phyloP scores from a whole-genome alignment of 2,888 invertebrate species.

The Drosophila robusta region DNA sequence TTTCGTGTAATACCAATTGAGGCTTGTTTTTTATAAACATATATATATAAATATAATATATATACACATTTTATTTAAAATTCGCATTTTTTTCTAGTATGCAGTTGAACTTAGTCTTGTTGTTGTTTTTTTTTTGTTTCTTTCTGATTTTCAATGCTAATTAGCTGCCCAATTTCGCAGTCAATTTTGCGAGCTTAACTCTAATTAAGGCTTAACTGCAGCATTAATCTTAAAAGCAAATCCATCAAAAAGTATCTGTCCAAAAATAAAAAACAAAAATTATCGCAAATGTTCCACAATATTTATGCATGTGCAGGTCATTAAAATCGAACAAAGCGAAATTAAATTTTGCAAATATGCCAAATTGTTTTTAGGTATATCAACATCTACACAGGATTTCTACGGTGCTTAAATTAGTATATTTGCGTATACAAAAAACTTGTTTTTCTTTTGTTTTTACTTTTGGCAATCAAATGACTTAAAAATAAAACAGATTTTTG shows the following conservation, averaged over 20 bases:
- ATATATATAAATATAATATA: neutral
- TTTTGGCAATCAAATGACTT: neutral
- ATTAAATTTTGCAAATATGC: constrained; percentile 8
- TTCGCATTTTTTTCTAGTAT: neutral
- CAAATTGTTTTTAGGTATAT: neutral
- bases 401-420: neutral
- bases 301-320: constrained; percentile 29
- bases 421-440: neutral
- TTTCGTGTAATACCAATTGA: neutral
- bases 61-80: constrained; percentile 3
- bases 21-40: neutral
- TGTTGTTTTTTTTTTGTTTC: neutral
- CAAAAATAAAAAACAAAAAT: constrained; percentile 13
- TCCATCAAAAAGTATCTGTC: constrained; percentile 21
- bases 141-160: constrained; percentile 20
- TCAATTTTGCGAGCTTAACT: constrained; percentile 12
- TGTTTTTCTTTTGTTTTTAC: neutral
- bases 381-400: too few species aligned
- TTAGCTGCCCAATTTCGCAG: constrained; percentile 28
- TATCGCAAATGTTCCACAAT: constrained; percentile 31
- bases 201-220: constrained; percentile 36
- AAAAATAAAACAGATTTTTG: neutral
- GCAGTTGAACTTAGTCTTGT: neutral
- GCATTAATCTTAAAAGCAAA: constrained; percentile 31
- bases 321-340: constrained; percentile 44